A percentile compares a stretch with the other conserved stretches of the same genome.
phyloP scores from a whole-genome alignment of 2,113 vertebrate genomes.

The Oryzias celebensis region DNA sequence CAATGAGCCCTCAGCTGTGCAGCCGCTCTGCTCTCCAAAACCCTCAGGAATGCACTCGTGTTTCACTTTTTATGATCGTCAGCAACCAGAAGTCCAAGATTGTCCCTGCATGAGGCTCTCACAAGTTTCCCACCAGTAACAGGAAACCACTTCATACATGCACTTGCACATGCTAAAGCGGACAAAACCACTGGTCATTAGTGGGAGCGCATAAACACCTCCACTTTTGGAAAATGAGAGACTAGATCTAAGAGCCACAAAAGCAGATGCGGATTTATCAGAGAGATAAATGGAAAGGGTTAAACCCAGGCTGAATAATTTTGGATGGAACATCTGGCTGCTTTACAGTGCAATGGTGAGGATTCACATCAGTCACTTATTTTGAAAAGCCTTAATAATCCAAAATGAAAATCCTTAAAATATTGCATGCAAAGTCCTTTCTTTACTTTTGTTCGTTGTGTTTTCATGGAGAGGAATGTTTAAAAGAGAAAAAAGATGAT shows the following conservation, averaged over 20 bases:
- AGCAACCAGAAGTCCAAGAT: constrained; percentile 53
- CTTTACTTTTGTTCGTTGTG: too few species aligned
- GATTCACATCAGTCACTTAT: constrained; percentile 29
- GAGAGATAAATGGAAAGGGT: constrained; percentile 59
- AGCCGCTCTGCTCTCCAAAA: constrained; percentile 46
- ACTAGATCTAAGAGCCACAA: constrained; percentile 47
- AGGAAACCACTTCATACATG: constrained; percentile 34
- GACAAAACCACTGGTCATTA: constrained; percentile 49
- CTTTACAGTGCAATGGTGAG: constrained; percentile 35
- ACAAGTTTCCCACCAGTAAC: constrained; percentile 67
- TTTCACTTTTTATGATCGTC: constrained; percentile 76
- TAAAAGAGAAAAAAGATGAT: too few species aligned
- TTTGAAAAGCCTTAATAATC: constrained; percentile 43
- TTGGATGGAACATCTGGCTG: constrained; percentile 72
- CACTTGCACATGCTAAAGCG: constrained; percentile 47
- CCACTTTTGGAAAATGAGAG: constrained; percentile 54
- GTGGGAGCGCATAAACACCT: constrained; percentile 51
- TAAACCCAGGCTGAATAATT: constrained; percentile 65
- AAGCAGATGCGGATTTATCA: constrained; percentile 61
- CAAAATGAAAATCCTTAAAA: constrained; percentile 14
- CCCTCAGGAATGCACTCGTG: constrained; percentile 71
- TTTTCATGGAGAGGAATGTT: too few species aligned
- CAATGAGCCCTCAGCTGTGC: constrained; percentile 70
- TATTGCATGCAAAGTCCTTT: too few species aligned
- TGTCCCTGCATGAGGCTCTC: constrained; percentile 39